These are phyloP conservation scores for Astyanax mexicanus DNA, from an alignment of 2,797 vertebrate species.

Conservation along the genomic window DNA sequence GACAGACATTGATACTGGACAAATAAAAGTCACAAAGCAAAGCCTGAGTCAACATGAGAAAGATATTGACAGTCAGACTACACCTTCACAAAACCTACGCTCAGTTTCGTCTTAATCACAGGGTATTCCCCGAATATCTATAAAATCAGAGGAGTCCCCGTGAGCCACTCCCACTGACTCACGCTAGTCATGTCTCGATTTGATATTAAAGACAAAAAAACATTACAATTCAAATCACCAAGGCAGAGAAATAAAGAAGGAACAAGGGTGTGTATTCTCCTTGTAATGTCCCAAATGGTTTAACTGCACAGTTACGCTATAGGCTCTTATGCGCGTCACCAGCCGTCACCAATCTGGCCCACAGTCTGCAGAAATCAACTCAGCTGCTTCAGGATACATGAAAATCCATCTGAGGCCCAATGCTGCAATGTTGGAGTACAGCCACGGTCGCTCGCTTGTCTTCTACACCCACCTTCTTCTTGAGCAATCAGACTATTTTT, in stretches of 20 bases:
- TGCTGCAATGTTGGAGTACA: neutral
- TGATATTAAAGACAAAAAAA: neutral
- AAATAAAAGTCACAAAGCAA: too few relatives aligned
- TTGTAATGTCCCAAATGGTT: conserved; percentile 14
- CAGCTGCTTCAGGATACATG: neutral
- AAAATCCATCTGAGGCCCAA: neutral
- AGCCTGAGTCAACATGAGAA: too few relatives aligned
- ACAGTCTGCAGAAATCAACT: conserved; percentile 1
- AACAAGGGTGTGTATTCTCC: conserved; percentile 2
- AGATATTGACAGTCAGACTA: too few relatives aligned
- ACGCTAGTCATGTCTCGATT: conserved; percentile 14
- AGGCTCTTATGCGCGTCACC: neutral
- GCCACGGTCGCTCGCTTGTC: neutral
- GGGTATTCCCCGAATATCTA: conserved; percentile 2
- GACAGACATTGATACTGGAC: neutral
- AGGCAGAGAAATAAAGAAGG: neutral
- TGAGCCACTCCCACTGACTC: conserved; percentile 28
- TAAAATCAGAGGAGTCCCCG: neutral
- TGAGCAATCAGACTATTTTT: neutral
- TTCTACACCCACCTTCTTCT: neutral
- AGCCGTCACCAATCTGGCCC: neutral
- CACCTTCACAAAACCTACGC: neutral
- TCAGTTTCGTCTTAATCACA: neutral
- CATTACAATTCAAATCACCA: neutral
- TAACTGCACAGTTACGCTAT: neutral